Evolutionary conservation across 2,888 invertebrate genomes (phyloP), one percentile per base, ranked within the genome.

Genomic region (Cistogaster globosa): DNA sequence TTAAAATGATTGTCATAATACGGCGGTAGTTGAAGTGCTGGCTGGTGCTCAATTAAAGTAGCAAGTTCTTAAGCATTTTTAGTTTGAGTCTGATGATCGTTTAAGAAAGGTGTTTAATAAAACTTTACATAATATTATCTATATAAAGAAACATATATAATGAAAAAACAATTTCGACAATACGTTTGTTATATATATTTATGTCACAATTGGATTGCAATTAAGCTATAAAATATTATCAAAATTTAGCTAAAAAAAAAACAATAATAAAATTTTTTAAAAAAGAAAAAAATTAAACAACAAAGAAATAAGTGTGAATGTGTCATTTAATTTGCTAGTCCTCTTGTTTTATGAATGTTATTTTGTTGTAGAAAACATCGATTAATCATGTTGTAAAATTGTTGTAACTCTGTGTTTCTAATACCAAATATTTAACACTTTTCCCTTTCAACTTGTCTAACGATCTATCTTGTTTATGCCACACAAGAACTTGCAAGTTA

Each of bases 21-120:
- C 26, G 45, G 62, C 58, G 76, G 53, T 80, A 62, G 84, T 74
- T 68, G 53, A 81, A 72, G 79, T 72, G 60, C 18, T 69, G 67
- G 42, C 62, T 63, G 76, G 57, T 82, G 67, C 78, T 85, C 78
- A 85, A 85, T 85, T 75, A 82, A 85, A 76, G 82, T 79, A 78
- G 82, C 75, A 82, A 82, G 71, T 82, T 85, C 82, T 85, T 85
- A 53, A 62, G 60, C 51, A 82, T 75, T 76, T 85, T 85, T n/a
- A 85, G 85, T 85, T 82, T 82, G 65, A 75, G 60, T 69, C 75
- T 75, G 78, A 67, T 85, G 78, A 85, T 85, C 78, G 85, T 12
- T 82, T 82, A 85, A 82, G 85, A 82, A 85, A 85, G 85, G 78
- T 85, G 85, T 82, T 83, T 74, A 79, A 75, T 57, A 69, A 78